A percentile compares a stretch with the other conserved stretches of the same genome.
Conservation (phyloP, 1,140 invertebrate genomes). For the Bombyx mori region ASM3026992v2 NC_085110.1:12052001-12052500, state of each 20-base stretch:
- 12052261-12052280: neutral
- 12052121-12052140: slow-evolving; percentile 23
- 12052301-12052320: too few species aligned
- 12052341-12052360: too few species aligned
- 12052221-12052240: slow-evolving; percentile 11
- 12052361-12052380: too few species aligned
- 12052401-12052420: too few species aligned
- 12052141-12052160: slow-evolving; percentile 25
- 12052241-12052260: slow-evolving; percentile 8
- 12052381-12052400: too few species aligned
- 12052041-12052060: too few species aligned
- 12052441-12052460: too few species aligned
- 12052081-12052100: slow-evolving; percentile 18
- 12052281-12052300: neutral
- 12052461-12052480: too few species aligned
- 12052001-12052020: neutral
- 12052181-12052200: slow-evolving; percentile 31
- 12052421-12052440: too few species aligned
- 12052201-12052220: slow-evolving; percentile 14
- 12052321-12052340: too few species aligned
- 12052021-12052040: neutral
- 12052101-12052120: slow-evolving; percentile 15
- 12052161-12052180: slow-evolving; percentile 30
- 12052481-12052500: too few species aligned
- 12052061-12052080: neutral